These are phyloP conservation scores for Notothenia rossii DNA, from an alignment of 2,113 vertebrate species.

Conservation along the genomic window DNA sequence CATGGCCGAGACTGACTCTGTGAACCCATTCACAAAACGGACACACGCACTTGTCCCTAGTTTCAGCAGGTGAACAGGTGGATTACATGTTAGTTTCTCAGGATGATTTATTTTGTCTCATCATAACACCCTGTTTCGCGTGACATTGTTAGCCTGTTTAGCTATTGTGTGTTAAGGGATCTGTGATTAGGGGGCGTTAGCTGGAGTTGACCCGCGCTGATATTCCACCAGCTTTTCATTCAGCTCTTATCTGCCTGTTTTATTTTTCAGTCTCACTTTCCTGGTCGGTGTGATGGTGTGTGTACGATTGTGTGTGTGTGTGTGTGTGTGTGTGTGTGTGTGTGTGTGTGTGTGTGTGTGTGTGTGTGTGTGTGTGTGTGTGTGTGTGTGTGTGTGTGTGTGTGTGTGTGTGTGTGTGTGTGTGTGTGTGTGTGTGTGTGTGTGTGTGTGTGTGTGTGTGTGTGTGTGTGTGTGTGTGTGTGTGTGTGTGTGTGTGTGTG, in stretches of 20 bases:
- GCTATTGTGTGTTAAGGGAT: constrained; percentile 51
- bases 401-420: constrained; percentile 1
- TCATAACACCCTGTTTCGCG: constrained; percentile 32
- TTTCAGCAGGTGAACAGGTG: constrained; percentile 48
- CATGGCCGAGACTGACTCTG: constrained; percentile 35
- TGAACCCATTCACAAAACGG: constrained; percentile 67
- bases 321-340: constrained; percentile 19
- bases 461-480: constrained; percentile 7
- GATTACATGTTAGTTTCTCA: constrained; percentile 40
- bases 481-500: constrained; percentile 15
- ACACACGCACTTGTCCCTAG: constrained; percentile 11
- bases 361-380: constrained; percentile 9
- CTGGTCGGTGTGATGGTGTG: background rate
- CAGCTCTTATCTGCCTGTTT: constrained; percentile 51
- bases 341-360: constrained; percentile 13
- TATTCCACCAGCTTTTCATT: constrained; percentile 63
- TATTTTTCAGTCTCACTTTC: constrained; percentile 56
- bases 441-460: background rate
- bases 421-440: constrained; percentile 18
- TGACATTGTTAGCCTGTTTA: constrained; percentile 53
- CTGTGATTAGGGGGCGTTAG: constrained; percentile 46
- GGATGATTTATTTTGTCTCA: background rate
- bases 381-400: background rate
- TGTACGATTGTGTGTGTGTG: background rate
- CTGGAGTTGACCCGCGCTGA: constrained; percentile 12